Evolutionary conservation across 37 sponge, comb jelly and placozoan species (phyloP).

Genomic region (Mnemiopsis leidyi): DNA sequence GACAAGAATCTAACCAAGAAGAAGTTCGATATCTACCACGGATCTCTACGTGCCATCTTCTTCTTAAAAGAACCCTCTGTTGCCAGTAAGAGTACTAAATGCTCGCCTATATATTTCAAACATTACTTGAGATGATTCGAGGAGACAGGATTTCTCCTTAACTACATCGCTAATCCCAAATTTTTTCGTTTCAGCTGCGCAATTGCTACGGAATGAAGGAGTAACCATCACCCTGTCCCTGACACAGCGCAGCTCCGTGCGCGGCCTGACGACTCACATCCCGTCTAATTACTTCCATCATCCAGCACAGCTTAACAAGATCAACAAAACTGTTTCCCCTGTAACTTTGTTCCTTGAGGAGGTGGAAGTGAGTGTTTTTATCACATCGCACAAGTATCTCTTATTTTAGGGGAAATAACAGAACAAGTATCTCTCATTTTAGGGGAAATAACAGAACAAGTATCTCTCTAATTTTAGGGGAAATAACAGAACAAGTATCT

Average conservation of each 20-base stretch:
- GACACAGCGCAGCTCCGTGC: neutral
- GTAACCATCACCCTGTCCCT: neutral
- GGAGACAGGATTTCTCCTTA: neutral
- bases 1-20: neutral
- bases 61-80: neutral
- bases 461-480: too few species aligned
- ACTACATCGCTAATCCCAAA: neutral
- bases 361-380: neutral
- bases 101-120: neutral
- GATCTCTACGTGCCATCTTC: slow-evolving; percentile 2
- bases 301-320: neutral
- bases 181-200: neutral
- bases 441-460: too few species aligned
- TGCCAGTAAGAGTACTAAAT: neutral
- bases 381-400: too few species aligned
- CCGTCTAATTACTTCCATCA: slow-evolving; percentile 18
- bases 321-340: slow-evolving; percentile 11
- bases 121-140: neutral
- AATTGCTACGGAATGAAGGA: slow-evolving; percentile 9
- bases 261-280: neutral
- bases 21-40: neutral
- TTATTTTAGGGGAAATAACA: too few species aligned
- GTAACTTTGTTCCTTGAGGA: slow-evolving; percentile 20
- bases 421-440: too few species aligned
- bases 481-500: too few species aligned